Conservation (phyloP, 2,797 vertebrate genomes). For the Pseudopleuronectes americanus region DNA sequence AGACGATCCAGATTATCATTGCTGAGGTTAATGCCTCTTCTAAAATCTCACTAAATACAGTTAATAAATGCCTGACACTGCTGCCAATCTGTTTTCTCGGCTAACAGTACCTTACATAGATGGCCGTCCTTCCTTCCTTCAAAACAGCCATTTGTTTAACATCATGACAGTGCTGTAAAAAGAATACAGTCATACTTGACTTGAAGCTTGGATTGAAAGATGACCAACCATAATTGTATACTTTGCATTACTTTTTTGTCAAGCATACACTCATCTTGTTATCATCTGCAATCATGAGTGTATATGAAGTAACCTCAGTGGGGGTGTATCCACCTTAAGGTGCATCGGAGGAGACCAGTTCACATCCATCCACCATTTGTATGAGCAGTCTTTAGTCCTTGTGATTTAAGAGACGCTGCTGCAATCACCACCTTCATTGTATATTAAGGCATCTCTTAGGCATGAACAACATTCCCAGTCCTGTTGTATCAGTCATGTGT, state of each 20-base stretch:
- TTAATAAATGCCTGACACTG: too few relatives aligned
- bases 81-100: too few relatives aligned
- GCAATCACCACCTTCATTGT: neutral
- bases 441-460: neutral
- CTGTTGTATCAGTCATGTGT: conserved; percentile 1
- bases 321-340: conserved; percentile 3
- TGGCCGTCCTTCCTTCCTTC: too few relatives aligned
- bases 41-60: conserved; percentile 2
- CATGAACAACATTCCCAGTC: conserved; percentile 10
- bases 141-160: neutral
- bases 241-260: neutral
- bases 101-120: too few relatives aligned
- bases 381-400: too few relatives aligned
- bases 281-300: too few relatives aligned
- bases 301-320: too few relatives aligned
- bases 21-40: neutral
- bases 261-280: neutral
- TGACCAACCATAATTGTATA: neutral
- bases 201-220: neutral
- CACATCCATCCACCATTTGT: too few relatives aligned
- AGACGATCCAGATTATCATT: conserved; percentile 26
- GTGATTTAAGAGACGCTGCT: conserved; percentile 5
- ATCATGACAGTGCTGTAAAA: neutral
- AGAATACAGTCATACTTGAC: neutral
- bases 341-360: too few relatives aligned